A percentile compares a stretch with the other conserved stretches of the same genome.
Conservation (phyloP, 2,888 invertebrate genomes). For the Desoria tigrina region DNA sequence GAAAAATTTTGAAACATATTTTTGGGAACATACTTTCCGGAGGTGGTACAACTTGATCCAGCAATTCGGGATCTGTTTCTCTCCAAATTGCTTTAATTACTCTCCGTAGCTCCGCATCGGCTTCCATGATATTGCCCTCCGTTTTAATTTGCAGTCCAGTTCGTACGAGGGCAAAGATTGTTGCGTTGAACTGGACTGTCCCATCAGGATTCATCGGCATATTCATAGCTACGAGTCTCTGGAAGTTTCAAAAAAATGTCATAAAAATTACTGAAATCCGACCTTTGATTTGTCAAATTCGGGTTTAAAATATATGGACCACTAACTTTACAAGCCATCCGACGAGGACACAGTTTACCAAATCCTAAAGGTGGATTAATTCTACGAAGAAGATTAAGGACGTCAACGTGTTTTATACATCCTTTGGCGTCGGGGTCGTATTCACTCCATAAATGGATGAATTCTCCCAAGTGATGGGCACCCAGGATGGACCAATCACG, state of each 20-base stretch:
- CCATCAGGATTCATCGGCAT: slow-evolving; percentile 68
- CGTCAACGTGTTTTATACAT: slow-evolving; percentile 66
- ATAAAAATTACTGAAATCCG: background rate
- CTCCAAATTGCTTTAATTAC: slow-evolving; percentile 66
- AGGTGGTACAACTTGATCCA: slow-evolving; percentile 48
- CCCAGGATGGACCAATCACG: slow-evolving; percentile 68
- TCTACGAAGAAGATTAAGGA: slow-evolving; percentile 64
- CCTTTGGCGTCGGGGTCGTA: slow-evolving; percentile 68
- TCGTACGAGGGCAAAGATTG: slow-evolving; percentile 65
- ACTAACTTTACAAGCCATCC: slow-evolving; percentile 65
- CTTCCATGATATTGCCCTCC: slow-evolving; percentile 63
- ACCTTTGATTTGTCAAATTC: too few relatives aligned
- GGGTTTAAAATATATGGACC: background rate
- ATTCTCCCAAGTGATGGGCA: slow-evolving; percentile 66
- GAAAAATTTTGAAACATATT: slow-evolving; percentile 3
- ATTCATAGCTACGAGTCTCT: slow-evolving; percentile 66
- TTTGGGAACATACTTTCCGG: slow-evolving; percentile 39
- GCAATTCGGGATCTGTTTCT: slow-evolving; percentile 36
- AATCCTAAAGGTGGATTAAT: slow-evolving; percentile 66
- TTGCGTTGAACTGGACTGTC: slow-evolving; percentile 67
- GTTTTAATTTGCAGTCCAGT: slow-evolving; percentile 65
- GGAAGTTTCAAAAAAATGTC: slow-evolving; percentile 46
- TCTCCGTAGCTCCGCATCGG: slow-evolving; percentile 64
- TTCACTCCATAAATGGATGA: slow-evolving; percentile 65
- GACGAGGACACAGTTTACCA: slow-evolving; percentile 66